Evolutionary conservation across 2,888 invertebrate species (phyloP), one percentile per base, ranked within the genome.

Genomic region (Acholoe squamosa): DNA sequence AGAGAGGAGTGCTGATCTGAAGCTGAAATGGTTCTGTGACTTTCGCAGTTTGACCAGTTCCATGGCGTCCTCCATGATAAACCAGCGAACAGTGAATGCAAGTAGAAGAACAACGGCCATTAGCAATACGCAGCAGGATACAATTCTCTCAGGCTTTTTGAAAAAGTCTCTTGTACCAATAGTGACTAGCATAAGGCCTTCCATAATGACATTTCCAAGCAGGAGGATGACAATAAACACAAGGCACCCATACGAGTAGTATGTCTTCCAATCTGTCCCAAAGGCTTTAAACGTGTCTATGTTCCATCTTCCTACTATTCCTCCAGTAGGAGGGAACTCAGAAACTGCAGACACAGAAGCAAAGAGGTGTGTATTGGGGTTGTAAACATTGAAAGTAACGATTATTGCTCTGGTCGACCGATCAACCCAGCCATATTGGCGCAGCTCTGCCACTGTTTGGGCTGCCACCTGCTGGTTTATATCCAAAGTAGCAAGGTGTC

Each of bases 331-430:
- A 0, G 52, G 56, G 56, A 88, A 88, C 22, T 88, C 88, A 0
- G 56, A 10, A 10, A 56, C 56, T 5, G 33, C 52, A 16, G 0
- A 0, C 22, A 88, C 88, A 22, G 28, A 52, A 0, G 54, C 56
- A 28, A 54, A 88, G 0, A 88, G 54, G 28, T 88, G 51, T 0
- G 22, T 31, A 28, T 10, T 88, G 16, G 88, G 54, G n/a, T 88
- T 88, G 56, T 88, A 88, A 3, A 88, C 88, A 19, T 25, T 54
- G 22, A 88, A 88, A 3, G 16, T 28, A 3, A 88, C 88, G 14
- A 88, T n/a, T 0, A 88, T 56, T 3, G 88, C 88, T 25, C 88
- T 22, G 1, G 88, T 88, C 0, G 34, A 16, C 22, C 88, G 88
- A 31, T 88, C 88, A 5, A 88, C 5, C 88, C 88, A 88, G 31